Base-by-base conservation (phyloP, 2,888 invertebrate genomes). In the Polyploca ridens region DNA sequence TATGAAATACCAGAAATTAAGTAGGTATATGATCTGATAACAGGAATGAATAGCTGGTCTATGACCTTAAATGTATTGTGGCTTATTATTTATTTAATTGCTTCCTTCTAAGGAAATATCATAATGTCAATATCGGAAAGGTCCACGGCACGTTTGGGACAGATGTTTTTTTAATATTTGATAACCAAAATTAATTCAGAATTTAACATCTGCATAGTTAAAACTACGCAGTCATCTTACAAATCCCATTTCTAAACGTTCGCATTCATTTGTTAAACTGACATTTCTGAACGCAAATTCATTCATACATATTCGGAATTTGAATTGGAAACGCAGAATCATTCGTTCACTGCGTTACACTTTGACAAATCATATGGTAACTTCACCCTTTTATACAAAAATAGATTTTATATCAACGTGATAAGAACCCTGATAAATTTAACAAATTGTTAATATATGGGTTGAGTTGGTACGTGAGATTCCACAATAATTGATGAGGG, bases 291-390 rank as follows among this genome's bases (percentile, higher is more conserved):
- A 84, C 78, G 74, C 75, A 77, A 83, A 85, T 82, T 81, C 86
- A 86, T 87, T 86, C 86, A 88, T 90, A 87, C 83, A 76, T 84
- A 88, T 86, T 84, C 74, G 71, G 84, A 86, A 84, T 81, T 86
- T 82, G 81, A 86, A 89, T 87, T 81, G 78, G 81, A 86, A 90
- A 83, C 82, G 91, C 90, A 67, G 71, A 73, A 90, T 91, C 90
- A 91, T 87, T 81, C 76, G 74, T 79, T 74, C 72, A 78, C 80
- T 77, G 73, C 74, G 77, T 79, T 83, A 79, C 78, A 75, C 78
- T 65, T 72, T 70, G 75, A 68, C 19, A 54, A 19, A 54, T 54
- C 54, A 19, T 54, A 19, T 8, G 14, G 54, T 19, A 19, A 49
- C 49, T 54, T 7, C 10, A 4, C 16, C 16, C 19, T 54, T 8